A percentile compares a stretch with the other conserved stretches of the same genome.
These are phyloP conservation scores for Rana temporaria DNA, from an alignment of 2,113 vertebrate genomes.

Conservation along the genomic window DNA sequence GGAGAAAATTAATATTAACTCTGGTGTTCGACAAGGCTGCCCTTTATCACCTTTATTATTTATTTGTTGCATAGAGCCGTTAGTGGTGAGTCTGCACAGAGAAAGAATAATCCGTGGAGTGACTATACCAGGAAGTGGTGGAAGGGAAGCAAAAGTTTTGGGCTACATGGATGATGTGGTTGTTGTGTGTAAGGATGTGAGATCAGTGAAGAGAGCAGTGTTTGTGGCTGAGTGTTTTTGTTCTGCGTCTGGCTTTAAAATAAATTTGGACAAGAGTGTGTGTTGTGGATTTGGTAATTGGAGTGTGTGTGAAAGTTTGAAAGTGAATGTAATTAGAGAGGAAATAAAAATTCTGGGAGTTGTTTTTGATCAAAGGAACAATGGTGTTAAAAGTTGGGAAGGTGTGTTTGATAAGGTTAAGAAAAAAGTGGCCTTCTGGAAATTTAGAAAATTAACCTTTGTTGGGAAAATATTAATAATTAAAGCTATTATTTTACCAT, in stretches of 20 bases:
- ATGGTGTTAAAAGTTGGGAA: neutral
- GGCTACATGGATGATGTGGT: neutral
- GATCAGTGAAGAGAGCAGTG: neutral
- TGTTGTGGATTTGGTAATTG: neutral
- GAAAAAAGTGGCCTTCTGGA: neutral
- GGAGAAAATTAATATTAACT: neutral
- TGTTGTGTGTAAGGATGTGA: neutral
- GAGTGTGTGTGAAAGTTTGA: too few relatives aligned
- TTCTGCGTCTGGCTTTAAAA: neutral
- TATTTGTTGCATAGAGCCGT: neutral
- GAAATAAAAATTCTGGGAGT: too few relatives aligned
- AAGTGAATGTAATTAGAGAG: too few relatives aligned
- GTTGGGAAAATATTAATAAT: neutral
- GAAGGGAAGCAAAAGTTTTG: neutral
- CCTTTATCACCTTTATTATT: neutral
- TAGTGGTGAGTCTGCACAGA: neutral
- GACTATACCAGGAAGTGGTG: neutral
- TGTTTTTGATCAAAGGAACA: too few relatives aligned
- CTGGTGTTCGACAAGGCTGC: neutral
- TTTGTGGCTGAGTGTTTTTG: neutral
- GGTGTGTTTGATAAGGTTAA: neutral
- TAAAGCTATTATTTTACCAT: neutral
- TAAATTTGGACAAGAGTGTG: neutral
- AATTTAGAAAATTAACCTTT: neutral
- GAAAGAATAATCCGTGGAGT: neutral